Base-by-base conservation (phyloP, 2,797 vertebrate species). In the Geotrypetes seraphini region DNA sequence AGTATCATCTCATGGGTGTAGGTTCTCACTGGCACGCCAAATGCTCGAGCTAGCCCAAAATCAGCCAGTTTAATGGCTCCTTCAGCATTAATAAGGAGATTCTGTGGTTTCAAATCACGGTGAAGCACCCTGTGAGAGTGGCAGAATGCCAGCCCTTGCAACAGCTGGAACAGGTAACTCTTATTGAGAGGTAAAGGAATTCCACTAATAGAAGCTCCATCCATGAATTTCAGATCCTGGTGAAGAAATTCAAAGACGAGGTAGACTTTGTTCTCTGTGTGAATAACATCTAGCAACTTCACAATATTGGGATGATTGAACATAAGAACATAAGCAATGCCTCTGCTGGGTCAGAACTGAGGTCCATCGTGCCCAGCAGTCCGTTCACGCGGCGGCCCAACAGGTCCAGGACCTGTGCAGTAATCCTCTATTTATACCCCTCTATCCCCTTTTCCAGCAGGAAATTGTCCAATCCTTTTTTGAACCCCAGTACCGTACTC, bases 191-290 rank as follows among this genome's bases (percentile, higher is more conserved):
- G n/a, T n/a, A n/a, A n/a, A n/a, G n/a, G n/a, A n/a, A n/a, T n/a
- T n/a, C n/a, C n/a, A n/a, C n/a, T n/a, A n/a, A n/a, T n/a, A n/a
- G n/a, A n/a, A n/a, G n/a, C n/a, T n/a, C n/a, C n/a, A n/a, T 97
- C 93, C 92, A 97, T 97, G 63, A 93, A 96, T 68, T 97, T 96
- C 3, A 97, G 84, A 69, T 97, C 92, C 61, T 96, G 92, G 57
- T 97, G 85, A 35, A 97, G 86, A 63, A 96, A 97, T 65, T 97
- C 94, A 61, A 97, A 97, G n/a, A 97, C 93, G 44, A 97, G 77
- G 67, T 97, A 97, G n/a, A 96, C 89, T 53, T 97, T 97, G 75
- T 94, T 96, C 65, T 97, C 93, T 0, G 91, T 96, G 73, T 97
- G 93, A 68, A 97, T 96, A 39, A 97, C 93, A 33, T 97, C 93